Conservation (phyloP, 64 coral and sea anemone genomes). For the Pocillopora damicornis region DNA sequence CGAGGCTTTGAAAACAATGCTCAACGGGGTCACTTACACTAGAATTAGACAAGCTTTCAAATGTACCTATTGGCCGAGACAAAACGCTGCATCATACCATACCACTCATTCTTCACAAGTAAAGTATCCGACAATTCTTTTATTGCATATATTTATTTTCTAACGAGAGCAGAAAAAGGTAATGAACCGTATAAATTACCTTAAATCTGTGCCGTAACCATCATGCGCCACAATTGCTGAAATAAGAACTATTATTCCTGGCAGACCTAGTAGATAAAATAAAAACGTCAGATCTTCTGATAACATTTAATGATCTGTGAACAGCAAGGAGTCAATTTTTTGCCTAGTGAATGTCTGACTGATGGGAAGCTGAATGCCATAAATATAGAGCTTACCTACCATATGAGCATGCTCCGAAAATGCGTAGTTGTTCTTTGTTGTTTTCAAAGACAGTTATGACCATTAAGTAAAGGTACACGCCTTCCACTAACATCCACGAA, state of each 20-base stretch:
- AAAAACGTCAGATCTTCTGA: background rate
- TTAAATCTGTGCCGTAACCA: conserved; percentile 60
- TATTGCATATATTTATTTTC: too few relatives aligned
- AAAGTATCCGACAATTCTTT: too few relatives aligned
- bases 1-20: too few relatives aligned
- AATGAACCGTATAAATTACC: background rate
- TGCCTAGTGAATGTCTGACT: background rate
- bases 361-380: background rate
- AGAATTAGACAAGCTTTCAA: too few relatives aligned
- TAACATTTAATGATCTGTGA: background rate
- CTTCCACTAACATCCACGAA: conserved; percentile 48
- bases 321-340: too few relatives aligned
- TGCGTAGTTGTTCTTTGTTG: conserved; percentile 23
- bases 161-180: background rate
- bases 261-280: conserved; percentile 10
- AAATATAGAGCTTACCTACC: background rate
- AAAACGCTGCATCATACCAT: too few relatives aligned
- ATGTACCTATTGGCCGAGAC: too few relatives aligned
- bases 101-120: too few relatives aligned
- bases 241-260: conserved; percentile 60
- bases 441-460: conserved; percentile 47
- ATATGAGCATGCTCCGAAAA: conserved; percentile 21
- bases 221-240: conserved; percentile 43
- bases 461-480: conserved; percentile 33
- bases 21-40: too few relatives aligned